Evolutionary conservation across 2,797 vertebrate genomes (phyloP), one percentile per base, ranked within the genome.

Genomic region (Erithacus rubecula): DNA sequence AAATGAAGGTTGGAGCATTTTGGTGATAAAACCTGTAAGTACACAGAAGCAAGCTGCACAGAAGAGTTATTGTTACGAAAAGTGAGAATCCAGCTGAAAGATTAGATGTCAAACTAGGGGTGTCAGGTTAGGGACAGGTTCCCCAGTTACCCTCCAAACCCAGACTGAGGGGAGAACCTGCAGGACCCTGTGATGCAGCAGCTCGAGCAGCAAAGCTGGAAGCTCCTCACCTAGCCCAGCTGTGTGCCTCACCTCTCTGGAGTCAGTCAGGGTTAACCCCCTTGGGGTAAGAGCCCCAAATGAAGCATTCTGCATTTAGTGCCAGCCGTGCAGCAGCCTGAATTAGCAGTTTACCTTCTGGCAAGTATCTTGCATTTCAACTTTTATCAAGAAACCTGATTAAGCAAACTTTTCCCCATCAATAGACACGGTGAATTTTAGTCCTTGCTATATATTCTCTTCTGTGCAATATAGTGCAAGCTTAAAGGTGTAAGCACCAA

Each of bases 401-500:
- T 26, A 63, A 67, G 76, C n/a, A 78, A 93, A 83, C 78, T 69
- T 46, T 29, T 95, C 70, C 94, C 91, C 14, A 52, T 49, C 91
- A 64, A 46, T 44, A 83, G 93, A 69, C 12, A 72, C 3, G 51
- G 74, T 70, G 88, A 76, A 20, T 65, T 90, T 88, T 59, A 95
- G 90, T 94, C 89, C 93, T 95, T 47, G 94, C 94, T 97, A 93
- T 17, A 68, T 37, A 62, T 89, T 86, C 84, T 97, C 97, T 96
- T 97, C 97, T 72, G 82, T 65, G 96, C 94, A 93, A 90, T 11
- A 51, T 5, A 95, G 16, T 68, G 93, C 94, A 94, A 97, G 93
- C 81, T 96, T 89, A 96, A 87, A 95, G 94, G 91, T 95, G 92
- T 94, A 93, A 95, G 95, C 96, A 94, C 92, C 96, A 58, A 82